A percentile compares a stretch with the other conserved stretches of the same genome.
Conservation (phyloP, 2,113 vertebrate species). For the Entelurus aequoreus region DNA sequence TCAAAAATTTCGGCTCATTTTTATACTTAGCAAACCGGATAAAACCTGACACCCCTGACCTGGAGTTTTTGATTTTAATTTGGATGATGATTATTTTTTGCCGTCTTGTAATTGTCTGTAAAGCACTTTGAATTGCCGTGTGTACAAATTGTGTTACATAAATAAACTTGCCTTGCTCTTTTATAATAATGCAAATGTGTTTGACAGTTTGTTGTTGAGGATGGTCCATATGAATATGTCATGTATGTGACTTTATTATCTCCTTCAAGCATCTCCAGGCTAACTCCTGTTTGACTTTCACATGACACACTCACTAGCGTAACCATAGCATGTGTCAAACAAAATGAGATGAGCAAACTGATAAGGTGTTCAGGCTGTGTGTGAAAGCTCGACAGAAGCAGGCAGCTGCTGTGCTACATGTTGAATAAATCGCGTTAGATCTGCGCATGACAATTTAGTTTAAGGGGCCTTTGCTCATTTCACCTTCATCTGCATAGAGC, state of each 20-base stretch:
- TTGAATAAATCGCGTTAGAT: constrained; percentile 47
- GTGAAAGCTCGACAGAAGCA: constrained; percentile 47
- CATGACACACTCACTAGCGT: constrained; percentile 36
- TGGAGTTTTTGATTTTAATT: too few species aligned
- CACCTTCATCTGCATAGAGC: constrained; percentile 64
- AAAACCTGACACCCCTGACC: too few species aligned
- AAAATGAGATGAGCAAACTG: constrained; percentile 36
- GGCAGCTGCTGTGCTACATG: constrained; percentile 55
- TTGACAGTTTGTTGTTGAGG: too few species aligned
- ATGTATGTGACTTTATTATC: constrained; percentile 2
- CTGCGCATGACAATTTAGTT: constrained; percentile 46
- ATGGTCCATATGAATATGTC: too few species aligned
- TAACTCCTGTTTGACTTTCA: constrained; percentile 45
- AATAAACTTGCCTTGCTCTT: too few species aligned
- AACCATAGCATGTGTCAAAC: constrained; percentile 39
- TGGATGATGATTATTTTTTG: too few species aligned
- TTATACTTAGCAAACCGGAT: too few species aligned
- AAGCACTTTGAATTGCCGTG: too few species aligned
- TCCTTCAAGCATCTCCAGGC: constrained; percentile 29
- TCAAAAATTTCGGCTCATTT: too few species aligned
- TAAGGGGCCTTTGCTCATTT: constrained; percentile 55
- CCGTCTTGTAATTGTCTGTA: too few species aligned
- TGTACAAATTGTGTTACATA: too few species aligned
- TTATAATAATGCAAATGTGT: too few species aligned
- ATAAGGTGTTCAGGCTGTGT: constrained; percentile 46